These are phyloP conservation scores for Pseudomyrmex pallidus DNA, from an alignment of 1,140 invertebrate species.

Conservation along the genomic window DNA sequence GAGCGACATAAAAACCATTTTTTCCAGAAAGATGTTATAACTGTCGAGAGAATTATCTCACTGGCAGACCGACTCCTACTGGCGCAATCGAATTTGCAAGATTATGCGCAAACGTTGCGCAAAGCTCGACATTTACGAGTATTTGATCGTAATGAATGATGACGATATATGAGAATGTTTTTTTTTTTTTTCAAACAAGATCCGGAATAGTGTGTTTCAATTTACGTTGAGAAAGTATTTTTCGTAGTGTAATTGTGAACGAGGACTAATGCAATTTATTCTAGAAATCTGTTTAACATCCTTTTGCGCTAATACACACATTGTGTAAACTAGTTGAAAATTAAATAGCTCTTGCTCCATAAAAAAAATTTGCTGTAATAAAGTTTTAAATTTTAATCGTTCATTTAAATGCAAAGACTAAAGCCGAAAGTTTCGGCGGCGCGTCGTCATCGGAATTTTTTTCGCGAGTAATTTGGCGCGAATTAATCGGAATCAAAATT, in stretches of 20 bases:
- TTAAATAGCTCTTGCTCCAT: background rate
- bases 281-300: background rate
- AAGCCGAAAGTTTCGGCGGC: background rate
- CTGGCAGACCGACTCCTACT: background rate
- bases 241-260: conserved; percentile 1
- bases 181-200: conserved; percentile 5
- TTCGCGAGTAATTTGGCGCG: background rate
- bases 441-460: background rate
- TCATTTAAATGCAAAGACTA: background rate
- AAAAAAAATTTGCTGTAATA: no score
- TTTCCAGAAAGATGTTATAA: no score
- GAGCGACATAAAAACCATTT: no score
- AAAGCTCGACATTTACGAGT: conserved; percentile 26
- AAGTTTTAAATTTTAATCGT: no score
- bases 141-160: conserved; percentile 36
- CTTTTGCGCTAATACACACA: background rate
- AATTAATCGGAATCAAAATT: conserved; percentile 39
- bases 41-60: no score
- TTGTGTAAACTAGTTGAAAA: background rate
- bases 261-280: background rate
- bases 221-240: background rate
- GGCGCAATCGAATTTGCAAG: conserved; percentile 24
- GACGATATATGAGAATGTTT: background rate
- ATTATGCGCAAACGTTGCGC: background rate
- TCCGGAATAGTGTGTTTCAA: background rate